These are phyloP conservation scores for Watersipora subatra DNA, from an alignment of 1,140 invertebrate genomes.

Conservation along the genomic window DNA sequence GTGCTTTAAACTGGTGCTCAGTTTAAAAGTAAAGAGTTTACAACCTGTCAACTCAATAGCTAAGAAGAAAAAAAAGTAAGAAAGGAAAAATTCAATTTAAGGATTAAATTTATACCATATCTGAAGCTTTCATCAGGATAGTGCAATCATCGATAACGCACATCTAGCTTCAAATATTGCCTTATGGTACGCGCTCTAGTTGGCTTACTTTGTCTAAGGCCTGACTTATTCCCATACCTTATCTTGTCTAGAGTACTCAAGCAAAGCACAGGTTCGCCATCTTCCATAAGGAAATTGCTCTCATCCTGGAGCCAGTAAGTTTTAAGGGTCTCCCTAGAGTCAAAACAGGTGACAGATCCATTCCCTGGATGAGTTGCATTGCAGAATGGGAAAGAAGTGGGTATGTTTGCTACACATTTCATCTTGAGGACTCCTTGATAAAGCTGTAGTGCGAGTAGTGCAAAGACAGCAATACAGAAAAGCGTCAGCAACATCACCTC, in stretches of 20 bases:
- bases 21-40: too few species aligned
- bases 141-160: too few species aligned
- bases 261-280: not conserved
- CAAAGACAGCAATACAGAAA: constrained; percentile 90
- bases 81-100: too few species aligned
- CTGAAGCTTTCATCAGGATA: too few species aligned
- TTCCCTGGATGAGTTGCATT: not conserved
- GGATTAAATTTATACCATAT: too few species aligned
- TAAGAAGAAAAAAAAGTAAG: too few species aligned
- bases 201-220: too few species aligned
- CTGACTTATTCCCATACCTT: too few species aligned
- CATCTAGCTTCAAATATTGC: too few species aligned
- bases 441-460: constrained; percentile 87
- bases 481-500: constrained; percentile 91
- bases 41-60: too few species aligned
- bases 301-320: not conserved
- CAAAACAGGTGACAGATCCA: not conserved
- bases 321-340: not conserved
- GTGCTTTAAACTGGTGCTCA: too few species aligned
- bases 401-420: constrained; percentile 65
- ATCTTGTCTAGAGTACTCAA: not conserved
- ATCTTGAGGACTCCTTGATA: constrained; percentile 94
- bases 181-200: too few species aligned
- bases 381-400: not conserved
- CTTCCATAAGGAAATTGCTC: not conserved